Base-by-base conservation (phyloP, 2,797 vertebrate species). In the Sebastes kiyomatsui region DNA sequence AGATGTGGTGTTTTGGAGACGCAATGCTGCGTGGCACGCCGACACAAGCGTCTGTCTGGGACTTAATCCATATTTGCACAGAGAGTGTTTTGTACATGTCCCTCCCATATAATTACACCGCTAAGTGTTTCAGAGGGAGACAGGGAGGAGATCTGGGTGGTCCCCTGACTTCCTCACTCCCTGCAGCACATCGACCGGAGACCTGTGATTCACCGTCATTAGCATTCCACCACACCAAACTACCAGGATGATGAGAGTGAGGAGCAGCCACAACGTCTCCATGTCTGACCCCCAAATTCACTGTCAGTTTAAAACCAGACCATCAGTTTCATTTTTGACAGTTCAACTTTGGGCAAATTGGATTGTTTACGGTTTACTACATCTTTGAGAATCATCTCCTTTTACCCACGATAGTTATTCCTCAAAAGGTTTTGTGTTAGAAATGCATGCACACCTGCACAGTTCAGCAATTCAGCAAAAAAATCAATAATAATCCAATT, bases 81-180 rank as follows among this genome's bases (percentile, higher is more conserved):
- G 68, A 77, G 81, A 82, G 79, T 61, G 13, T 82, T 82, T 87
- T 87, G 83, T 71, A 79, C 82, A 67, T 66, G 81, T 89, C 90
- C 72, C 86, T 87, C 85, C 89, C 77, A 82, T 84, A 49, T 92
- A 92, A 93, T 93, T 93, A 90, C 79, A 28, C 67, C 2, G 56
- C 73, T 81, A 79, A 88, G 84, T 81, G 88, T 85, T 89, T 83
- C 58, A 79, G 83, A 75, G 60, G 77, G 77, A 90, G 83, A 84
- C 80, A 65, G 75, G 62, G 84, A 87, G 87, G 84, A 92, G 68
- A 84, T 16, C 75, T 90, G 92, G 91, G 92, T 93, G 93, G 93
- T 91, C 92, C 79, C 70, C 38, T 16, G 54, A 73, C 89, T 85
- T 86, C 87, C 85, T 87, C 78, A 2, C 86, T 85, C 76, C 86